These are phyloP conservation scores for Limnephilus marmoratus DNA, from an alignment of 2,888 invertebrate species.

Conservation along the genomic window DNA sequence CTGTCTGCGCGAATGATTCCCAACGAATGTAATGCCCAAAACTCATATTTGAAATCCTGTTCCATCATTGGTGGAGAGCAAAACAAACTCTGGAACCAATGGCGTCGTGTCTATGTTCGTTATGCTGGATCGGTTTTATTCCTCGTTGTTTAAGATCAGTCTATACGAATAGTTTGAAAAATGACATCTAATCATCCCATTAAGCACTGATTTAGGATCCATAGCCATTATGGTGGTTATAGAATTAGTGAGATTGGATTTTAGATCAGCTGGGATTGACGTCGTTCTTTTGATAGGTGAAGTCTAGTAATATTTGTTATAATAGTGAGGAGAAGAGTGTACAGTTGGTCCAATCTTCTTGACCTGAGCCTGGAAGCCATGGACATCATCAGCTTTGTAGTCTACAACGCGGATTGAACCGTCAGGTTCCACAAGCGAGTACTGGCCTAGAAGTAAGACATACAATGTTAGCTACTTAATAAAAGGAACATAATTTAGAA, in stretches of 20 bases:
- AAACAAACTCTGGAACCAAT: too few relatives aligned
- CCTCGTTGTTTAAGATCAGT: not conserved
- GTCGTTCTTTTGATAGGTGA: not conserved
- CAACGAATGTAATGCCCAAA: too few relatives aligned
- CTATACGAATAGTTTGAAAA: not conserved
- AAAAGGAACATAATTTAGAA: not conserved
- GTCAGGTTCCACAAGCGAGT: constrained; percentile 65
- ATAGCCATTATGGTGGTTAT: not conserved
- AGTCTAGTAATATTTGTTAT: constrained; percentile 33
- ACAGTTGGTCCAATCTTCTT: constrained; percentile 64
- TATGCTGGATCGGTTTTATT: not conserved
- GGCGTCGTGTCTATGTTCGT: not conserved
- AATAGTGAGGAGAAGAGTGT: constrained; percentile 56
- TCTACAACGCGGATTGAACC: constrained; percentile 64
- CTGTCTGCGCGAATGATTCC: too few relatives aligned
- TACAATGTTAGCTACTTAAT: not conserved
- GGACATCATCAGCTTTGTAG: constrained; percentile 63
- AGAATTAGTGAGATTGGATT: not conserved
- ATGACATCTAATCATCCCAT: not conserved
- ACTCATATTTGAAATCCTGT: too few relatives aligned
- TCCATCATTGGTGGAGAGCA: too few relatives aligned
- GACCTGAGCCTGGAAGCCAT: constrained; percentile 64
- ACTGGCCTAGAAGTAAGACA: constrained; percentile 51
- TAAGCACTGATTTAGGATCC: not conserved
- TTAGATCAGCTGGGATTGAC: not conserved